These are phyloP conservation scores for Seira sanloemensis DNA, from an alignment of 2,888 invertebrate species.

Conservation along the genomic window DNA sequence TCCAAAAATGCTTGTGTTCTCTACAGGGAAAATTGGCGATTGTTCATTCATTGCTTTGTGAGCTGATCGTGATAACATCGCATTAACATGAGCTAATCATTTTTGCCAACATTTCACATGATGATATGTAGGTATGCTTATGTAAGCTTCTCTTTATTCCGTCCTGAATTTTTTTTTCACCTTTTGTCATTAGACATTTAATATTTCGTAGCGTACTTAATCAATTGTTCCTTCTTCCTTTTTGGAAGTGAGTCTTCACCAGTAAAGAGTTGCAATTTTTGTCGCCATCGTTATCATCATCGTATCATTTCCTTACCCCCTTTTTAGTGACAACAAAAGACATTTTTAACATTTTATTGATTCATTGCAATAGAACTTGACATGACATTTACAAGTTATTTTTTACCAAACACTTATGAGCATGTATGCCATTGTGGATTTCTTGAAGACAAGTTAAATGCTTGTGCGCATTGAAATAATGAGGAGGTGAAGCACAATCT, in stretches of 20 bases:
- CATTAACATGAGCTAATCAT: constrained; percentile 1
- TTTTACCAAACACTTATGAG: not conserved
- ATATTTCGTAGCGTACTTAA: constrained; percentile 27
- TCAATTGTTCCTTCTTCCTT: constrained; percentile 47
- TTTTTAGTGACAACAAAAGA: not conserved
- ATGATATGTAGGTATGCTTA: not conserved
- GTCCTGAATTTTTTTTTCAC: constrained; percentile 24
- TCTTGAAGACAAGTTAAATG: not conserved
- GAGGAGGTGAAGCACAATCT: not conserved
- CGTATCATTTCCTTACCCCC: not conserved
- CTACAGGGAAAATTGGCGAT: not conserved
- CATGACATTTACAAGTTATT: not conserved
- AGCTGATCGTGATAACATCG: not conserved
- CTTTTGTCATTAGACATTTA: too few species aligned
- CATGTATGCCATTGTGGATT: not conserved
- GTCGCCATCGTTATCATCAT: not conserved
- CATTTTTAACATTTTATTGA: not conserved
- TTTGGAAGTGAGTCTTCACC: constrained; percentile 21
- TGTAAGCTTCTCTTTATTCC: not conserved
- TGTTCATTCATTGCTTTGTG: not conserved
- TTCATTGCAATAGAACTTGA: not conserved
- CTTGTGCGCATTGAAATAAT: not conserved
- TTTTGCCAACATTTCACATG: not conserved
- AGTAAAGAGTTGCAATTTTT: not conserved
- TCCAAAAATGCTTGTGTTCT: too few species aligned